Evolutionary conservation across 1,140 invertebrate species (phyloP), one percentile per base, ranked within the genome.

Genomic region (Drosophila persimilis): DNA sequence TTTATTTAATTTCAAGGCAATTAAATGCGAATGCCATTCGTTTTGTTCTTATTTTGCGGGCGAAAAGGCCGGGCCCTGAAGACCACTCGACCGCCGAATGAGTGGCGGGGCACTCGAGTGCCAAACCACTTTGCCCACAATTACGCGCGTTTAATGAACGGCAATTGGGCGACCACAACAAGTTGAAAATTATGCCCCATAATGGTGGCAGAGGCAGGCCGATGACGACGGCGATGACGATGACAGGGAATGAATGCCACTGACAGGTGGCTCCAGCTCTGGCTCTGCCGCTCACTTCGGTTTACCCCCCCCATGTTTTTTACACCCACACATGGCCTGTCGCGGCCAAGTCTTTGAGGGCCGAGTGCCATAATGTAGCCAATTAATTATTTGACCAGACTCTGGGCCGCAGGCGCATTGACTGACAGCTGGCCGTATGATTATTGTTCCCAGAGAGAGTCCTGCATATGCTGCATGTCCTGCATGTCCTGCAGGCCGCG

Each of bases 141-240:
- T 88, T 83, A 83, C 84, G 74, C 84, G 65, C 58, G 78, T 75
- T 86, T 88, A 88, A 83, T 88, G 83, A 78, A 77, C 65, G 78
- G 44, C 81, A 86, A 86, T 88, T 76, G 74, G 45, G 74, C 59
- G 58, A 75, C 81, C 81, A 86, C 84, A 88, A 88, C 78, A 88
- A 88, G 78, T 75, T 88, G 81, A 83, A 86, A 86, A 86, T 86
- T 88, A 86, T 86, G 78, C 66, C 54, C 57, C 65, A 79, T 72
- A 73, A 77, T 71, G 71, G 59, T 48, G 13, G 20, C 41, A 9
- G 48, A n/a, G 17, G 17, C 39, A 8, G 15, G 29, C 26, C 55
- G 62, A 58, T 60, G 47, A 17, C 55, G 62, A 58, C 57, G 47
- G 70, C 43, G 62, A 58, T 57, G 47, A 17, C 55, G 62, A 58